Base-by-base conservation (phyloP, 2,113 vertebrate genomes). In the Copsychus sechellarum region DNA sequence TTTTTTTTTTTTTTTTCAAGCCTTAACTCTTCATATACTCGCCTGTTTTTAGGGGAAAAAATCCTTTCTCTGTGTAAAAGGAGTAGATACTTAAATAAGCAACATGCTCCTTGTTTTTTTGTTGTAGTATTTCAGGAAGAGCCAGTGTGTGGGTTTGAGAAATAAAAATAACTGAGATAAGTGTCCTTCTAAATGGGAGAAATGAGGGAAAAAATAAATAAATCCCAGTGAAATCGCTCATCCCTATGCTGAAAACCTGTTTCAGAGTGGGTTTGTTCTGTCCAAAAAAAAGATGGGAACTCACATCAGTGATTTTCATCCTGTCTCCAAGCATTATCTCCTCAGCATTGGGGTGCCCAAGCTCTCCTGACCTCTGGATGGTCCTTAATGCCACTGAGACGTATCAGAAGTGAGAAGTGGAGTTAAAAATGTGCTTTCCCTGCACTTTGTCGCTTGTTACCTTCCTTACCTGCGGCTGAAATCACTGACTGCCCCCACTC, bases 21-120 rank as follows among this genome's bases (percentile, higher is more conserved):
- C 36, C 36, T 78, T 95, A 95, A 96, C 95, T 92, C 92, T 84
- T 97, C 25, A 1, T 6, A 1, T 72, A 16, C 95, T 82, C 14
- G 33, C 31, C 77, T 58, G 8, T 19, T 71, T 81, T 73, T 26
- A 23, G 45, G 33, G n/a, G 7, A 33, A 42, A 87, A 66, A n/a
- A 11, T 16, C 14, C 36, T 13, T 74, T 34, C 53, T 45, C 45
- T n/a, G 0, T 1, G 1, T 69, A 64, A 86, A 92, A 86, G 1
- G 4, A 56, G 24, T 8, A 3, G 60, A 54, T 45, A 34, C 56
- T 12, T 72, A 72, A 92, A 53, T 14, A 48, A 78, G 65, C 48
- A n/a, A 4, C 5, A 0, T 33, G 31, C n/a, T 67, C 71, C 67
- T 43, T 1, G 0, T 8, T 66, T 70, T 65, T 54, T 40, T 26